A percentile compares a stretch with the other conserved stretches of the same genome.
Conservation (phyloP, 2,797 vertebrate genomes). For the Gadopsis marmoratus region DNA sequence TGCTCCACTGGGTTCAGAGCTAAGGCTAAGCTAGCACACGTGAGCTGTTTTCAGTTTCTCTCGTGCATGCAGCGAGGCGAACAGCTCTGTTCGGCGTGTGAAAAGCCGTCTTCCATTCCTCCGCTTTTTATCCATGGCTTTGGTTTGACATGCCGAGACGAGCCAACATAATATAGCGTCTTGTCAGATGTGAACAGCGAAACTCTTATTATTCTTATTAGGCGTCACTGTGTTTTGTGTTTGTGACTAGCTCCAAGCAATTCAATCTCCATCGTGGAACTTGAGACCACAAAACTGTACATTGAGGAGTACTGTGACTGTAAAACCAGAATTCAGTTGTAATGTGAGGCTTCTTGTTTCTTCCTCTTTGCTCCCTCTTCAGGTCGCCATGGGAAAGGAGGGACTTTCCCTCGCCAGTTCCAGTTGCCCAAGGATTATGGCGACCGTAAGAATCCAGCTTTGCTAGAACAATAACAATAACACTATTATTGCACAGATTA, state of each 20-base stretch:
- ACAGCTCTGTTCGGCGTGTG: slow-evolving; percentile 34
- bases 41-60: slow-evolving; percentile 48
- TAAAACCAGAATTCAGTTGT: neutral
- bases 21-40: slow-evolving; percentile 63
- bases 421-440: slow-evolving; percentile 93
- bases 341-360: neutral
- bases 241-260: neutral
- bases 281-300: neutral
- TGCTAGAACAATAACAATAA: slow-evolving; percentile 35
- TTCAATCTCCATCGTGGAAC: neutral
- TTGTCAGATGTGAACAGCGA: slow-evolving; percentile 33
- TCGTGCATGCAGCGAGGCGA: slow-evolving; percentile 38
- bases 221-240: neutral
- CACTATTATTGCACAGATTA: slow-evolving; percentile 29
- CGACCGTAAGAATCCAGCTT: slow-evolving; percentile 86
- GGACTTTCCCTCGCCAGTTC: slow-evolving; percentile 93
- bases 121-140: slow-evolving; percentile 27
- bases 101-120: slow-evolving; percentile 24
- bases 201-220: slow-evolving; percentile 2
- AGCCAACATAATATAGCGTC: slow-evolving; percentile 19
- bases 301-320: neutral
- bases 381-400: slow-evolving; percentile 92
- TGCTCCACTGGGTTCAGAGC: slow-evolving; percentile 65
- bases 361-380: slow-evolving; percentile 63
- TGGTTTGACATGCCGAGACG: slow-evolving; percentile 33